These are phyloP conservation scores for Schizothorax lantsangensis DNA, from an alignment of 2,797 vertebrate species.

Conservation along the genomic window DNA sequence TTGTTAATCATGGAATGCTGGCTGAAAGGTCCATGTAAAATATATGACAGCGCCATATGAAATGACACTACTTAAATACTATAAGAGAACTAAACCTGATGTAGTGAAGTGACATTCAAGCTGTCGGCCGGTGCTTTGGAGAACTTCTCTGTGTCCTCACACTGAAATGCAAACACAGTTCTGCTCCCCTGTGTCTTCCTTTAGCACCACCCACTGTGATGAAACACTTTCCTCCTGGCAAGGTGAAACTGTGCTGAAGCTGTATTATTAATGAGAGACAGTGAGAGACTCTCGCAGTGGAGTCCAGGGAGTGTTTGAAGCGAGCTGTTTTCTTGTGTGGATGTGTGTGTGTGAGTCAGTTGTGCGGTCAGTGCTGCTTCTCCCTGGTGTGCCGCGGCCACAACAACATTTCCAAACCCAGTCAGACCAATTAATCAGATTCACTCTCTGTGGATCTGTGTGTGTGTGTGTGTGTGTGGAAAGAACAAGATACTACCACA, in stretches of 20 bases:
- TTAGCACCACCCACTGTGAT: slow-evolving; percentile 40
- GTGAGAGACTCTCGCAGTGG: slow-evolving; percentile 8
- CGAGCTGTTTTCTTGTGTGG: background rate
- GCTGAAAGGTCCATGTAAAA: background rate
- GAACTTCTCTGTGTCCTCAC: background rate
- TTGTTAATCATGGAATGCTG: no score
- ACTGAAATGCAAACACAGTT: slow-evolving; percentile 35
- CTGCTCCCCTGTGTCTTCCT: slow-evolving; percentile 23
- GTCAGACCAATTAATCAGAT: slow-evolving; percentile 35
- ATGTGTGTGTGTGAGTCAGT: background rate
- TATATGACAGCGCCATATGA: background rate
- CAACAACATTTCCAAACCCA: slow-evolving; percentile 17
- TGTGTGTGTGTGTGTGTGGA: background rate
- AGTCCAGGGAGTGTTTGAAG: slow-evolving; percentile 14
- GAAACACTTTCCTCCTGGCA: slow-evolving; percentile 47
- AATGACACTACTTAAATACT: background rate
- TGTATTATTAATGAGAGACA: slow-evolving; percentile 47
- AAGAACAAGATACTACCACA: background rate
- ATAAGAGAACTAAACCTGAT: background rate
- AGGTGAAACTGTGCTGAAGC: slow-evolving; percentile 46
- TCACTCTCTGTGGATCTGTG: background rate
- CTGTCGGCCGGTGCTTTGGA: background rate
- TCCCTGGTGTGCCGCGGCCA: slow-evolving; percentile 26
- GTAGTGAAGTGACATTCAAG: background rate
- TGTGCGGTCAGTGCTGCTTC: slow-evolving; percentile 5